These are phyloP conservation scores for Proterorhinus semilunaris DNA, from an alignment of 2,113 vertebrate genomes.

Conservation along the genomic window DNA sequence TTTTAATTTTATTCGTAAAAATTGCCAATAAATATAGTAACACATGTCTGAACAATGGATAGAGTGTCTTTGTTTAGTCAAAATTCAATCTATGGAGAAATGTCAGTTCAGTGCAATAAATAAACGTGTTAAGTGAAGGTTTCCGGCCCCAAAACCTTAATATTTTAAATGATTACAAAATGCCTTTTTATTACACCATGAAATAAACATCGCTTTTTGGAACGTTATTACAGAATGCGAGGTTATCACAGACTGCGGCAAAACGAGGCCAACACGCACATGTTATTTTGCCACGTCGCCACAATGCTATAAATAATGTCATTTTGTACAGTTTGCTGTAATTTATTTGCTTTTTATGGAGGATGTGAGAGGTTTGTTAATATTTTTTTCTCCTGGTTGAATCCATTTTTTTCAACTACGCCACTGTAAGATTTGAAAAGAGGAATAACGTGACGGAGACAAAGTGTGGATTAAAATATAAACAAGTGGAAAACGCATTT, in stretches of 20 bases:
- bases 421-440: conserved; percentile 70
- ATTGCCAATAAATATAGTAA: too few species aligned
- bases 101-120: too few species aligned
- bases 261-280: conserved; percentile 66
- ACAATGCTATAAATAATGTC: conserved; percentile 68
- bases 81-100: too few species aligned
- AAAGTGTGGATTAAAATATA: conserved; percentile 75
- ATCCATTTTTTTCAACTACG: conserved; percentile 80
- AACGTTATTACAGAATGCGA: conserved; percentile 1
- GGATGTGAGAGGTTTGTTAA: conserved; percentile 72
- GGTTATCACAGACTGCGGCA: too few species aligned
- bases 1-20: too few species aligned
- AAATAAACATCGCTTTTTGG: too few species aligned
- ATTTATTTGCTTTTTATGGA: conserved; percentile 73
- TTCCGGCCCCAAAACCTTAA: too few species aligned
- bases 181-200: too few species aligned
- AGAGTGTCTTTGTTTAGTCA: too few species aligned
- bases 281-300: conserved; percentile 66
- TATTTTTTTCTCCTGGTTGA: conserved; percentile 56
- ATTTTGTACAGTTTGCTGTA: conserved; percentile 75
- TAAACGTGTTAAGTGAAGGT: too few species aligned
- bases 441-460: conserved; percentile 53
- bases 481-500: conserved; percentile 61
- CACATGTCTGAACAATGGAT: too few species aligned
- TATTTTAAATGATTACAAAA: too few species aligned